Base-by-base conservation (phyloP, 2,113 vertebrate species). In the Ciconia stormi region DNA sequence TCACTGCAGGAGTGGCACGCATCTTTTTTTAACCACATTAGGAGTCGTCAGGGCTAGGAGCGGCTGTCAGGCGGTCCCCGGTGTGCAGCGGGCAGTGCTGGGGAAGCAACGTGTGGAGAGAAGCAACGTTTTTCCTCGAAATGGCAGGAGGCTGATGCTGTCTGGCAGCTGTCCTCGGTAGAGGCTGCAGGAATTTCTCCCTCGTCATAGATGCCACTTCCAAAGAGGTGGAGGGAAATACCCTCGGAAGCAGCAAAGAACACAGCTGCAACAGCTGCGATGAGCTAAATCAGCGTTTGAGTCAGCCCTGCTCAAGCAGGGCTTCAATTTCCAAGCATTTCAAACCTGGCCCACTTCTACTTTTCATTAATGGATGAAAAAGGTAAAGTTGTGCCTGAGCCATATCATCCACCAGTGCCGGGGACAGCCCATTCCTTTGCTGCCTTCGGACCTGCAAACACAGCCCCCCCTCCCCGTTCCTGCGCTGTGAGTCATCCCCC, bases 191-290 rank as follows among this genome's bases (percentile, higher is more conserved):
- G 67, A 79, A 81, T 91, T 71, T 46, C 61, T 89, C 30, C 6
- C 10, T 86, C 25, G 1, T 14, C 0, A 0, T 25, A 58, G 59
- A 55, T 53, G 47, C 16, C 21, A 0, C 13, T 70, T 74, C 14
- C 77, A 22, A 63, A 82, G 74, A n/a, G 18, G 34, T 29, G 59
- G 27, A 1, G 27, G 32, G 29, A 90, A 88, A 76, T 17, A 42
- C 38, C 30, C 36, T 27, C 3, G 2, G 42, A 40, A 89, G 63
- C 46, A 78, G 72, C 46, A 49, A 70, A 36, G 66, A 59, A 3
- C 71, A 30, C 18, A 49, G 63, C 46, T 76, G 65, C 61, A n/a
- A 42, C 2, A n/a, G 49, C 55, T 62, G 34, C 30, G 26, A 73
- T 0, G 20, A 82, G 73, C 32, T 66, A 70, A 89, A 78, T 22